Evolutionary conservation across 1,140 invertebrate genomes (phyloP).

Genomic region (Orussus abietinus): DNA sequence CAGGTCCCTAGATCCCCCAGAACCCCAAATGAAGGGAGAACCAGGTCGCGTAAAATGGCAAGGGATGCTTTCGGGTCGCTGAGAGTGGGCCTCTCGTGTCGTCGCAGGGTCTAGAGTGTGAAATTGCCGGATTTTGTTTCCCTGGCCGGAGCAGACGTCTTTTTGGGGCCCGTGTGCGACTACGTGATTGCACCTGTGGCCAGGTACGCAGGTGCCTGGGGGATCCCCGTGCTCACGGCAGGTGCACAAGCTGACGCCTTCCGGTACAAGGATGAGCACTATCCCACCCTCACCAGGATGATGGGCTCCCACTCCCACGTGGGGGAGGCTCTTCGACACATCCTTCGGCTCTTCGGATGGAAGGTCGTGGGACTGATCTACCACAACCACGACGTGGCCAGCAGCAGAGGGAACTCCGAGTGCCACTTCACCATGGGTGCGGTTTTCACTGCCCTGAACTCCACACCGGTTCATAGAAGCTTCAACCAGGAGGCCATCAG

Average conservation of each 20-base stretch:
- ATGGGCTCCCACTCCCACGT: slow-evolving; percentile 78
- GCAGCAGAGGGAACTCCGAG: slow-evolving; percentile 62
- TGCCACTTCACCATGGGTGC: slow-evolving; percentile 71
- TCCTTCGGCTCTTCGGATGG: slow-evolving; percentile 71
- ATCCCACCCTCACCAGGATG: slow-evolving; percentile 77
- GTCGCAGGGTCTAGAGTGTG: no score
- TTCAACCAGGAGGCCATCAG: slow-evolving; percentile 60
- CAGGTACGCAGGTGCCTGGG: slow-evolving; percentile 82
- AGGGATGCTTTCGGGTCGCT: no score
- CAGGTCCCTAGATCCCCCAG: no score
- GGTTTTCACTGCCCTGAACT: slow-evolving; percentile 62
- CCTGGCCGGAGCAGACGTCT: slow-evolving; percentile 64
- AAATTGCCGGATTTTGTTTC: no score
- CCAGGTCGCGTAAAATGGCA: no score
- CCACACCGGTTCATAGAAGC: slow-evolving; percentile 56
- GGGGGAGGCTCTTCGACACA: slow-evolving; percentile 65
- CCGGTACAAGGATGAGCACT: slow-evolving; percentile 63
- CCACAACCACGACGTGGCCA: slow-evolving; percentile 61
- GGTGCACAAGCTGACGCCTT: slow-evolving; percentile 81
- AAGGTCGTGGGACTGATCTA: slow-evolving; percentile 65
- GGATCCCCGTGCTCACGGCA: slow-evolving; percentile 81
- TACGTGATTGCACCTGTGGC: slow-evolving; percentile 88
- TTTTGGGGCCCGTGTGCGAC: slow-evolving; percentile 87
- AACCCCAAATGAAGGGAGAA: no score
- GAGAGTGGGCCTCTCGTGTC: no score